Evolutionary conservation across 1,140 invertebrate species (phyloP).

Genomic region (Lasioglossum baleicum): DNA sequence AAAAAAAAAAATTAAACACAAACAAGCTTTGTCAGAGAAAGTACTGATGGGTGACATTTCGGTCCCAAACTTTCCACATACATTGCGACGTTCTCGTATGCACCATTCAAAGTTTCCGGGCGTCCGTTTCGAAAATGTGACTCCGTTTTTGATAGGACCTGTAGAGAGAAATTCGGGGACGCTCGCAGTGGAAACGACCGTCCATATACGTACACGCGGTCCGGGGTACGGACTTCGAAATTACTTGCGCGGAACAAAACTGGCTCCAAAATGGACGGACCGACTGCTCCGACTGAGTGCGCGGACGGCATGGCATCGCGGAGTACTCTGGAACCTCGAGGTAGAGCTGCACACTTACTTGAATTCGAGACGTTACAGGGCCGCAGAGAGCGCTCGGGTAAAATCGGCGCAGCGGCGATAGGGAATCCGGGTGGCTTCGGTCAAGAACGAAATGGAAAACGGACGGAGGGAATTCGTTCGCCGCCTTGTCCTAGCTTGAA

Average conservation of each 20-base stretch:
- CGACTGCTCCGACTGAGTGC: neutral
- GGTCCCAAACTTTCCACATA: no score
- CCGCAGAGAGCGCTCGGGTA: conserved; percentile 5
- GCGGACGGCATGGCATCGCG: neutral
- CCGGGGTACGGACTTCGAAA: conserved; percentile 31
- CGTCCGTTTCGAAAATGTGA: neutral
- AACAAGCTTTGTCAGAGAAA: no score
- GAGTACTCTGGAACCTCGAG: neutral
- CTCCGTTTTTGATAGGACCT: neutral
- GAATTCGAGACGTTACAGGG: conserved; percentile 45
- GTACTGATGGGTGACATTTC: no score
- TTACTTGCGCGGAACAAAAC: conserved; percentile 59
- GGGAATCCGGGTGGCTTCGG: conserved; percentile 2
- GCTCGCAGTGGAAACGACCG: no score
- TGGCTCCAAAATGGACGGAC: conserved; percentile 52
- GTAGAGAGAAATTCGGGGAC: neutral
- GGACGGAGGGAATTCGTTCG: neutral
- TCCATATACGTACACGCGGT: neutral
- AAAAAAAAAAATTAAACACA: no score
- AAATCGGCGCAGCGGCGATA: conserved; percentile 4
- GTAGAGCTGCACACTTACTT: conserved; percentile 7
- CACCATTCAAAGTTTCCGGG: no score
- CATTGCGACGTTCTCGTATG: no score
- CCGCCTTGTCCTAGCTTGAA: conserved; percentile 48
- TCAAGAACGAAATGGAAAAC: conserved; percentile 29